Evolutionary conservation across 2,888 invertebrate genomes (phyloP), one percentile per base, ranked within the genome.

Genomic region (Neria commutata): DNA sequence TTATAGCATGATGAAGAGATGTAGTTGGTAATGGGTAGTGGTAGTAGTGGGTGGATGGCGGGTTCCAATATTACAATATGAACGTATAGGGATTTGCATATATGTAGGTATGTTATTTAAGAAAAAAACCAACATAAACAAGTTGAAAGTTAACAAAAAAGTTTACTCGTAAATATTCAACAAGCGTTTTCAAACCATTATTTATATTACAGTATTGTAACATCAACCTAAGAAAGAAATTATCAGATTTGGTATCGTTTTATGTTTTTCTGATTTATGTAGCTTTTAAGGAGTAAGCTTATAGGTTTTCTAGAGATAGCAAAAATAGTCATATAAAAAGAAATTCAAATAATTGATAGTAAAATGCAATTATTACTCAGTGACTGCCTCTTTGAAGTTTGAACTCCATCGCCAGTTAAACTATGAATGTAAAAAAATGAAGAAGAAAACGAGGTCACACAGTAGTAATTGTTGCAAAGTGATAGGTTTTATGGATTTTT

Each of bases 341-440:
- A 56, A 42, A 45, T 11, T 17, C 1, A 40, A 21, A 42, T 45
- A 17, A 34, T 21, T 29, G 50, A 26, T 29, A 50, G 33, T 26
- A 11, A 26, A 34, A 34, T 29, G 33, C 33, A n/a, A 19, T 50
- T 54, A 80, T 82, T 82, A 82, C 82, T 82, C 88, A 87, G 91
- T 90, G 86, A 94, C 91, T 86, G 93, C 93, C 88, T 94, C 92
- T 90, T 91, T 92, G 94, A 95, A 95, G 92, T 94, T 91, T 86
- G 92, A 89, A 89, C 94, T 94, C 90, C 92, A 91, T 88, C 92
- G 92, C 95, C 95, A 94, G 88, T 91, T 92, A 88, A 89, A 92
- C 92, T 92, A 78, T 73, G 72, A 37, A 37, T 37, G n/a, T 37
- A 37, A n/a, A 37, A 4, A 37, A 37, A 37, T 14, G n/a, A 37